Conservation (phyloP, 2,113 vertebrate genomes). For the Rattus norvegicus region DNA sequence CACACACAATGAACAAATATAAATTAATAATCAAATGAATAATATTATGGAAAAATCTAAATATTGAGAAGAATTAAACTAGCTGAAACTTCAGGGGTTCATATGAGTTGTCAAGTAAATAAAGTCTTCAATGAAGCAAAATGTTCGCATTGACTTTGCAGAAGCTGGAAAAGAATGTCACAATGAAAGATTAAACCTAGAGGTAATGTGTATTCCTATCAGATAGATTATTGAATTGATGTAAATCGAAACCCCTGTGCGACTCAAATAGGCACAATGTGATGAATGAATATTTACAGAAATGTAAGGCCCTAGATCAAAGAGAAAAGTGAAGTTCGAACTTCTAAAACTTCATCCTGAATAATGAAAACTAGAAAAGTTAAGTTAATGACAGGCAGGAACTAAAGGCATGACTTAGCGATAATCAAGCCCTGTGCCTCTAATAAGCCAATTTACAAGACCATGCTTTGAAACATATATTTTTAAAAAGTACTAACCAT, state of each 20-base stretch:
- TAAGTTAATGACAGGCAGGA: neutral
- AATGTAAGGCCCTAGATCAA: neutral
- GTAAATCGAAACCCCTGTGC: neutral
- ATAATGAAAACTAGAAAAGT: neutral
- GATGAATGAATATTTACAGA: constrained; percentile 28
- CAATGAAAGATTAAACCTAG: neutral
- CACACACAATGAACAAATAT: neutral
- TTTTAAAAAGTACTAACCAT: constrained; percentile 41
- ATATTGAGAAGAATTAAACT: neutral
- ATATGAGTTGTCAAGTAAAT: neutral
- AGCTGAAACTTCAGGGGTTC: neutral
- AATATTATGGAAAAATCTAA: neutral
- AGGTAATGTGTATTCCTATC: neutral
- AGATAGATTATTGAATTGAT: constrained; percentile 31
- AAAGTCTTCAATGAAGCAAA: neutral
- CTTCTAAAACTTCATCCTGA: constrained; percentile 32
- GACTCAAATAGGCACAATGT: neutral
- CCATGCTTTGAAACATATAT: constrained; percentile 45
- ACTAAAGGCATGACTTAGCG: neutral
- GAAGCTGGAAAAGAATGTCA: neutral
- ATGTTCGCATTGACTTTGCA: neutral
- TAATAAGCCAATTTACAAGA: neutral
- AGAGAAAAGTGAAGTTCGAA: neutral
- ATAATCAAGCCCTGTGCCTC: neutral
- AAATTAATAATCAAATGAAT: neutral